Evolutionary conservation across 2,888 invertebrate genomes (phyloP).

Genomic region (Pterobdella sp.): DNA sequence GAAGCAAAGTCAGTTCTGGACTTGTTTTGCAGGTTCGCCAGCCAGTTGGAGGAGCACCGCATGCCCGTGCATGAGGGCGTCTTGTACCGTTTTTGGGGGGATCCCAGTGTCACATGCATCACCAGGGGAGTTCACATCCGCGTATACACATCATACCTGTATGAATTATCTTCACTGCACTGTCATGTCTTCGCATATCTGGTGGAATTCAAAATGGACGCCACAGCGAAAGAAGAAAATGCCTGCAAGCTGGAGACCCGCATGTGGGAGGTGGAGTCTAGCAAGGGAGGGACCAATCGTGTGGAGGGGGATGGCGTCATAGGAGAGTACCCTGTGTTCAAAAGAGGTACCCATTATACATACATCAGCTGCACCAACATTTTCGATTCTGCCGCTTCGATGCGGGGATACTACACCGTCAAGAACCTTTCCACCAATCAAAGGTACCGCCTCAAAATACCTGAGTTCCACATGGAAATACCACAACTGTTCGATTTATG

Average conservation of each 20-base stretch:
- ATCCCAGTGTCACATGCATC: neutral
- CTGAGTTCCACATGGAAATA: conserved; percentile 10
- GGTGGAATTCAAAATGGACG: conserved; percentile 13
- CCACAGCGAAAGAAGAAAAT: neutral
- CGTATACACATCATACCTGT: conserved; percentile 8
- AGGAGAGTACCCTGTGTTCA: conserved; percentile 44
- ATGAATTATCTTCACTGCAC: neutral
- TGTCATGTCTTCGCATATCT: conserved; percentile 9
- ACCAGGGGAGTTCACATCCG: neutral
- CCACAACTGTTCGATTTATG: too few species aligned
- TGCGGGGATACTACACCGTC: conserved; percentile 45
- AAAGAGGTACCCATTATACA: conserved; percentile 42
- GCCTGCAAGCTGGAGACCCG: conserved; percentile 44
- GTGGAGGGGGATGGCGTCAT: conserved; percentile 47
- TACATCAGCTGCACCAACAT: conserved; percentile 46
- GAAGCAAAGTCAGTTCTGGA: conserved; percentile 1
- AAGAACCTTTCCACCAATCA: conserved; percentile 34
- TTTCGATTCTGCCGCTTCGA: conserved; percentile 43
- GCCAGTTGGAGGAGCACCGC: neutral
- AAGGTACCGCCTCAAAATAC: conserved; percentile 3
- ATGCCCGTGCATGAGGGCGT: neutral
- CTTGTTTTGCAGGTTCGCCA: neutral
- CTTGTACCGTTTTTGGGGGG: conserved; percentile 1
- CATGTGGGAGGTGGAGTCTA: conserved; percentile 44
- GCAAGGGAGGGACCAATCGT: conserved; percentile 41